phyloP scores from a whole-genome alignment of 2,797 vertebrate genomes.

The Eurystomus glaucurus region DNA sequence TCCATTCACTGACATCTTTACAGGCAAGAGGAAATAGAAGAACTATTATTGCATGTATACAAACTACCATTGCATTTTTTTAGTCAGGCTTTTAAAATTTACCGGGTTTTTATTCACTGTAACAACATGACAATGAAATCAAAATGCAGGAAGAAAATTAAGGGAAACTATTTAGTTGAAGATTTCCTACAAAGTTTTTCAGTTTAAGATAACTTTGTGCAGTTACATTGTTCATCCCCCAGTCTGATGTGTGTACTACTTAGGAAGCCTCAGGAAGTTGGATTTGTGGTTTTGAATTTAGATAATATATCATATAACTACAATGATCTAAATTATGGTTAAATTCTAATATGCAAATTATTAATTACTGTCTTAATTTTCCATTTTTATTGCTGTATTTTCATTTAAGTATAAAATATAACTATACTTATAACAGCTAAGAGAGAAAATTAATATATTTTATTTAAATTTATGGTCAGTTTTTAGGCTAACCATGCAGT shows the following conservation, averaged over 20 bases:
- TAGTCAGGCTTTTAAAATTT: not conserved
- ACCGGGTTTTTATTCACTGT: not conserved
- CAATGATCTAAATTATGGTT: not conserved
- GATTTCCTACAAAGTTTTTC: not conserved
- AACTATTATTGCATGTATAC: not conserved
- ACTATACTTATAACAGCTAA: not conserved
- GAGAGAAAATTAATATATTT: not conserved
- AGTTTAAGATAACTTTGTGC: not conserved
- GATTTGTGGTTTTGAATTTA: not conserved
- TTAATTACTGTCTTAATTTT: not conserved
- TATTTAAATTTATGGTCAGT: not conserved
- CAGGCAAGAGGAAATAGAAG: conserved; percentile 75
- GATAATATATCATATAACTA: not conserved
- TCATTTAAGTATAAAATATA: not conserved
- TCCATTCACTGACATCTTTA: conserved; percentile 64
- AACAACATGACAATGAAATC: not conserved
- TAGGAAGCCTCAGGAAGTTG: not conserved
- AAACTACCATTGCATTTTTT: not conserved
- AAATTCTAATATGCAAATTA: not conserved
- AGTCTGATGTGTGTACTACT: not conserved
- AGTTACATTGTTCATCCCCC: not conserved
- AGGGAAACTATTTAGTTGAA: not conserved
- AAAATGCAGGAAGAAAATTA: not conserved
- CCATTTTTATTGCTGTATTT: not conserved
- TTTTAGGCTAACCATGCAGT: not conserved